Evolutionary conservation across 2,113 vertebrate genomes (phyloP), one percentile per base, ranked within the genome.

Genomic region (Aphyosemion australe): DNA sequence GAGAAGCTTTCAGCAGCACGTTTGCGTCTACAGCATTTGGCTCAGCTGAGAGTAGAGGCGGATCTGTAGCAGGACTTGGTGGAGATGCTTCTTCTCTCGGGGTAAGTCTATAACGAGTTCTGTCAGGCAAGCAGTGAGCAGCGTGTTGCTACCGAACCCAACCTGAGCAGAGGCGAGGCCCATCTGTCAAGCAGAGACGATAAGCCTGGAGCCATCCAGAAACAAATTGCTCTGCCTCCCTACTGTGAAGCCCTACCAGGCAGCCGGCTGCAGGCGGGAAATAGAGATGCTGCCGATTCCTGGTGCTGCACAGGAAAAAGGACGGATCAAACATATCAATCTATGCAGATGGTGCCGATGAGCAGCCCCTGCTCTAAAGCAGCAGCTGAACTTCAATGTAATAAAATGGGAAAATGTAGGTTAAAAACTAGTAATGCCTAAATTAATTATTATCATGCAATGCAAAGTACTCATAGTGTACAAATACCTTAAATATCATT

Each of bases 141-240:
- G 67, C 21, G 52, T 74, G 5, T 8, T 7, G 76, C 88, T 69
- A 55, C 76, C 57, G 32, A 87, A 78, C 82, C 72, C 80, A 79
- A 86, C 86, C 85, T 82, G 77, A 81, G 86, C 78, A 76, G 64
- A 83, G 78, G 72, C 80, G 63, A 72, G 64, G 84, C 86, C 87
- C 89, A 90, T 91, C 89, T 91, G 89, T 87, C 83, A 88, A 78
- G 69, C 71, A 68, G 86, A 75, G 84, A 85, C 56, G 81, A 90
- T 88, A 82, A 88, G 88, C 88, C 83, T 0, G 34, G 76, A 90
- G 88, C 80, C 78, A 83, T 87, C 74, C 76, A 77, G 71, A 86
- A 84, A 91, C 89, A 90, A 91, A 90, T 90, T 88, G 88, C 83
- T 85, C 74, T 42, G 81, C 75, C 80, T 81, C 76, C 82, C 84